Conservation (phyloP, 2,113 vertebrate species). For the Hippopotamus amphibius region DNA sequence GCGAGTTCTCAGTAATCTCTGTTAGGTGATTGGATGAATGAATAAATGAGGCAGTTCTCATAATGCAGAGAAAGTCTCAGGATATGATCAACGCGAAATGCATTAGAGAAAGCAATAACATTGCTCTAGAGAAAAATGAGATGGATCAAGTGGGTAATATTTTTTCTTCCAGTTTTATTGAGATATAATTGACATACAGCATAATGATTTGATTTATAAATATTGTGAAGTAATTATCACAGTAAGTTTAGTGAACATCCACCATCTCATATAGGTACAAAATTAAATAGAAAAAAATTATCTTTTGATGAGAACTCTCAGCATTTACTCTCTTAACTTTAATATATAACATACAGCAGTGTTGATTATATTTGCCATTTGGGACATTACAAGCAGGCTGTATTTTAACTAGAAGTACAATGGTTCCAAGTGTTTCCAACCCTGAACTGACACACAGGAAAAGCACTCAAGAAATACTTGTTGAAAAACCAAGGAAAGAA, state of each 20-base stretch:
- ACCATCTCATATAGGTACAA: not conserved
- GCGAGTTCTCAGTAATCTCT: not conserved
- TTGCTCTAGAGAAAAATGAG: not conserved
- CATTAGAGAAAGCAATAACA: not conserved
- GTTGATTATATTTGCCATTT: not conserved
- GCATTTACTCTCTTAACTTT: not conserved
- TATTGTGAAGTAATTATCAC: not conserved
- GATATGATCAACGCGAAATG: not conserved
- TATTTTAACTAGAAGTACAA: not conserved
- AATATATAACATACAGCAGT: not conserved
- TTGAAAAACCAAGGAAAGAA: not conserved
- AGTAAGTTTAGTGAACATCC: not conserved
- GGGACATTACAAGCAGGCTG: not conserved
- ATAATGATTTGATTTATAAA: not conserved
- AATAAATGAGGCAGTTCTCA: constrained; percentile 27
- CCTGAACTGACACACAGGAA: not conserved
- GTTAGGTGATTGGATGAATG: not conserved
- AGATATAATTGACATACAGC: not conserved
- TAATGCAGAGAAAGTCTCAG: not conserved
- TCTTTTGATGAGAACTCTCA: not conserved
- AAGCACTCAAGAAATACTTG: not conserved
- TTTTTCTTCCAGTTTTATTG: not conserved
- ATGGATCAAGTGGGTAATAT: not conserved
- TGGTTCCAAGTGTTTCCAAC: not conserved
- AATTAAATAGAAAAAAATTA: not conserved